Evolutionary conservation across 2,797 vertebrate species (phyloP).

Genomic region (Squalus acanthias): DNA sequence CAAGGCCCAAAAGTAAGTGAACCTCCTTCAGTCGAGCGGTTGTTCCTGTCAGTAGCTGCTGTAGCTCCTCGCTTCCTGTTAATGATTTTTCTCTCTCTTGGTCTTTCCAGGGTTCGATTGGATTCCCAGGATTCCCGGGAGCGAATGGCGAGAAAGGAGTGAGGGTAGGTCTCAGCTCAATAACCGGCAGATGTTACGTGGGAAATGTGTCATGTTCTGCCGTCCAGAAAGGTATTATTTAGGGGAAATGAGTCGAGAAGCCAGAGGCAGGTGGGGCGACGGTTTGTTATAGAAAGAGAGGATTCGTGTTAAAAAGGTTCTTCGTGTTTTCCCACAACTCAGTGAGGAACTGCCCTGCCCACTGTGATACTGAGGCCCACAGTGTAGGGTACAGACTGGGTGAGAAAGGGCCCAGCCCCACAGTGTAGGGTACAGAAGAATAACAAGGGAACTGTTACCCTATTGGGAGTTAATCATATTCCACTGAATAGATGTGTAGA

Average conservation of each 20-base stretch:
- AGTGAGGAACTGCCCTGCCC: not conserved
- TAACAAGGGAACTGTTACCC: too few species aligned
- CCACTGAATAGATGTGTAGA: too few species aligned
- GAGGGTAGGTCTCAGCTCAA: constrained; percentile 65
- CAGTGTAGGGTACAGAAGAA: not conserved
- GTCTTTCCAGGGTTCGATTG: constrained; percentile 74
- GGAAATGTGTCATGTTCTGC: not conserved
- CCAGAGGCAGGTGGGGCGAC: not conserved
- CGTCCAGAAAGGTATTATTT: not conserved
- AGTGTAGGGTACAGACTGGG: too few species aligned
- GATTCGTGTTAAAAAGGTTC: not conserved
- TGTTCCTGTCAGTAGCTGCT: too few species aligned
- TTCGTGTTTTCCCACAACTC: not conserved
- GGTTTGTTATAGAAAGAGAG: not conserved
- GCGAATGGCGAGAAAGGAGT: constrained; percentile 95
- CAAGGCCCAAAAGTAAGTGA: constrained; percentile 85
- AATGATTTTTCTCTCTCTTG: not conserved
- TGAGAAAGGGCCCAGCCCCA: not conserved
- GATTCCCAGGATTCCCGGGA: constrained; percentile 94
- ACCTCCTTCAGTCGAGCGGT: not conserved
- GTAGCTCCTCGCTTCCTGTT: not conserved
- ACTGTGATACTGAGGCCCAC: not conserved
- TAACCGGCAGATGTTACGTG: not conserved
- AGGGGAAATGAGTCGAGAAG: not conserved
- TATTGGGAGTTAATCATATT: too few species aligned